Evolutionary conservation across 2,113 vertebrate genomes (phyloP), one percentile per base, ranked within the genome.

Genomic region (Lepidiolamprologus cunningtoni): DNA sequence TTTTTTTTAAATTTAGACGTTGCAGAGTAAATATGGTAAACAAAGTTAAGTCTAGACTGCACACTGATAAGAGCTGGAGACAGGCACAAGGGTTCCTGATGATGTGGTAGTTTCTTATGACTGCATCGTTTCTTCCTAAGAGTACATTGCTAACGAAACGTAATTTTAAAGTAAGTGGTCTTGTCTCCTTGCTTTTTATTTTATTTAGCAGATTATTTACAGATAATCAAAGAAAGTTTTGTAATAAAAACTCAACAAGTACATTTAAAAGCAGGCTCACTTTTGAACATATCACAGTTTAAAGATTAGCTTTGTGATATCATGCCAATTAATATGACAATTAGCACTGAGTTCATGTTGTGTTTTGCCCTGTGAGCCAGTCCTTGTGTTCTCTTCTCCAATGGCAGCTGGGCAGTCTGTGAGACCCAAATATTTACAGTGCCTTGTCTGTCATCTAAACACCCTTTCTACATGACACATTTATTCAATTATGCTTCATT

Each of bases 351-450:
- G 58, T n/a, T 76, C 16, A 26, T 84, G 73, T 31, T 9, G 19
- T 84, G 47, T 83, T 90, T 83, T 82, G 78, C 80, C 73, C 84
- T 10, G 73, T 3, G 8, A 86, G 68, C 54, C 9, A 2, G 14
- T 88, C 68, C 85, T 53, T 81, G 79, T 66, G 85, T 63, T 90
- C 82, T 86, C 61, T 89, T 85, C n/a, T 88, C 89, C 76, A 42
- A 31, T 66, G 52, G 58, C 42, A 90, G 84, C 81, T 89, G 55
- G 80, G 88, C 81, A 85, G 80, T 28, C 73, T 33, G 83, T 78
- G 23, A 89, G 88, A 89, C 76, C 90, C 87, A 94, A 94, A 95
- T 94, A 95, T 95, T 96, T 95, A 93, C 83, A 87, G 89, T 31
- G 57, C 90, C 92, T 84, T 76, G 86, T 93, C 92, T 86, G 90